phyloP scores from a whole-genome alignment of 2,797 vertebrate species.

The Falco concolor region DNA sequence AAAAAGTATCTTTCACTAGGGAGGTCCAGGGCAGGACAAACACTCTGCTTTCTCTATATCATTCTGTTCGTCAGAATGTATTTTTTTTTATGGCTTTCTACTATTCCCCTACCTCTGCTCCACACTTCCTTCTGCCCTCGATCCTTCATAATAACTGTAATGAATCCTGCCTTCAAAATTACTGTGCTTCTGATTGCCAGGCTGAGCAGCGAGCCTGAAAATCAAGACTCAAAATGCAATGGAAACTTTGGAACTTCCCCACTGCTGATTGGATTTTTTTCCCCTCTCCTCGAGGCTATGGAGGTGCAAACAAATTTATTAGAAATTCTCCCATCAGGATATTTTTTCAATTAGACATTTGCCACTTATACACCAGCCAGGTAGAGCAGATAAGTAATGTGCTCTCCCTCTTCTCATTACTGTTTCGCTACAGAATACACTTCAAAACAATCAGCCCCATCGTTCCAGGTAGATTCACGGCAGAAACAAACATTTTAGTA shows the following conservation, averaged over 20 bases:
- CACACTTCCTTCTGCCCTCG: background rate
- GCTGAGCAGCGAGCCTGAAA: conserved; percentile 57
- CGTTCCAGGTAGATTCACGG: conserved; percentile 2
- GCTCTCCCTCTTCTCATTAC: conserved; percentile 40
- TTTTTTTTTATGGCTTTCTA: background rate
- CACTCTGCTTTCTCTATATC: background rate
- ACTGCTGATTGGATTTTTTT: conserved; percentile 35
- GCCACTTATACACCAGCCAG: conserved; percentile 37
- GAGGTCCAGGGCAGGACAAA: background rate
- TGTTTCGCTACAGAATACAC: background rate
- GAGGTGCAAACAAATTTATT: conserved; percentile 55
- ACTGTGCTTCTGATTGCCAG: conserved; percentile 40
- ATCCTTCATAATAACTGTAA: conserved; percentile 27
- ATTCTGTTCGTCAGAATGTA: background rate
- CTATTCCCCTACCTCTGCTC: background rate
- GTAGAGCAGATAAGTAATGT: conserved; percentile 48
- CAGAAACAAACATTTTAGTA: conserved; percentile 29
- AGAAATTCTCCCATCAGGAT: conserved; percentile 44
- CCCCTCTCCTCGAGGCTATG: conserved; percentile 23
- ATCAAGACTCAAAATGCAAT: conserved; percentile 45
- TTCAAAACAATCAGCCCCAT: conserved; percentile 25
- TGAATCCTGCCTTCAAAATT: conserved; percentile 60
- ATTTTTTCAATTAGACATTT: conserved; percentile 60
- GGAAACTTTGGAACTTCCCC: conserved; percentile 48
- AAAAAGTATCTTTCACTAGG: background rate